phyloP scores from a whole-genome alignment of 2,888 invertebrate genomes.

The Cylindroiulus punctatus region DNA sequence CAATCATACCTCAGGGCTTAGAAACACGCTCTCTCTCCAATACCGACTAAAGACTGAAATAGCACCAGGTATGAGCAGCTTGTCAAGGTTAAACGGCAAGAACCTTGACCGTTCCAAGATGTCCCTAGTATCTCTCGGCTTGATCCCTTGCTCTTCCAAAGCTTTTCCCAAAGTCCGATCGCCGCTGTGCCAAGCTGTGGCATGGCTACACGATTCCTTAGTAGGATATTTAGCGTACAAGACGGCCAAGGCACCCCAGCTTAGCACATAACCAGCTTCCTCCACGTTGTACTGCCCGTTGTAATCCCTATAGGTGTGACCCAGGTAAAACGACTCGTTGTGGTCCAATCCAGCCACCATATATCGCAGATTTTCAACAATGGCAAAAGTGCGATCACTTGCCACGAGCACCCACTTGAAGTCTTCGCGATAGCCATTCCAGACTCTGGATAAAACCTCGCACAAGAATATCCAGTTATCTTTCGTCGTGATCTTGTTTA shows the following conservation, averaged over 20 bases:
- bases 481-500: slow-evolving; percentile 60
- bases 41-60: slow-evolving; percentile 61
- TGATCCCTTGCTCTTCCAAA: slow-evolving; percentile 59
- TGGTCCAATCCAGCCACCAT: slow-evolving; percentile 61
- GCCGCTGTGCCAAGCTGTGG: slow-evolving; percentile 59
- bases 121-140: slow-evolving; percentile 61
- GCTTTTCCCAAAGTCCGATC: slow-evolving; percentile 60
- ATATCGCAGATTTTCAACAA: slow-evolving; percentile 61
- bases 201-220: slow-evolving; percentile 53
- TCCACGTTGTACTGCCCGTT: slow-evolving; percentile 60
- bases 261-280: slow-evolving; percentile 61
- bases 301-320: slow-evolving; percentile 61
- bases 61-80: slow-evolving; percentile 61
- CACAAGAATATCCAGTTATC: slow-evolving; percentile 60
- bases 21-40: slow-evolving; percentile 61
- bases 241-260: slow-evolving; percentile 59
- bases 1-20: slow-evolving; percentile 59
- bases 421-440: slow-evolving; percentile 57
- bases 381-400: slow-evolving; percentile 61
- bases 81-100: slow-evolving; percentile 61
- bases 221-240: slow-evolving; percentile 54
- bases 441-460: slow-evolving; percentile 59
- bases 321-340: slow-evolving; percentile 60
- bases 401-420: slow-evolving; percentile 61
- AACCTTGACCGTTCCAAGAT: slow-evolving; percentile 60